phyloP scores from a whole-genome alignment of 1,140 invertebrate species.

The Drosophila pandora region DNA sequence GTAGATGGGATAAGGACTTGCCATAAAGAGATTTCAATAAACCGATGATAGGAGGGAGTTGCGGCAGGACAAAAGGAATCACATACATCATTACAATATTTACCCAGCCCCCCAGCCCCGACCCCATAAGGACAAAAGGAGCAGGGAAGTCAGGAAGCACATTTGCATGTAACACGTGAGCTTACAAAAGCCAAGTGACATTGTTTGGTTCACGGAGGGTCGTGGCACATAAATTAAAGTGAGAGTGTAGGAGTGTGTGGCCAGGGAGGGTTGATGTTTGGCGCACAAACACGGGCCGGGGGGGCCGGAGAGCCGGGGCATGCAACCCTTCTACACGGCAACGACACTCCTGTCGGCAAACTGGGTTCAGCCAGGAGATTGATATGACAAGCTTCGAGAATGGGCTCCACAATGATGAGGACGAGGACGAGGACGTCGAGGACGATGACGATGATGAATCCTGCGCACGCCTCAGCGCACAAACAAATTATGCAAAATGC shows the following conservation, averaged over 20 bases:
- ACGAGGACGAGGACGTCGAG: constrained; percentile 1
- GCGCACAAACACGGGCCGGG: constrained; percentile 25
- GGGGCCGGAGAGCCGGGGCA: not conserved
- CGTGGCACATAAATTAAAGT: constrained; percentile 79
- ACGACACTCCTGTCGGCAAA: constrained; percentile 31
- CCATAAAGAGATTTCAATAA: constrained; percentile 74
- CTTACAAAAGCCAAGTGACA: constrained; percentile 77
- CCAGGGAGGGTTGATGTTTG: constrained; percentile 65
- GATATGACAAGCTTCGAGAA: constrained; percentile 41
- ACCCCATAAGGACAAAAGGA: constrained; percentile 39
- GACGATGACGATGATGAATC: constrained; percentile 33
- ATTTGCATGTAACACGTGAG: constrained; percentile 81
- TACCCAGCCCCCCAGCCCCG: constrained; percentile 39
- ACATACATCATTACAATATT: constrained; percentile 81
- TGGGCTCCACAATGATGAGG: constrained; percentile 1
- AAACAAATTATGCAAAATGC: constrained; percentile 79
- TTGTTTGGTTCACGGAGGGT: constrained; percentile 64
- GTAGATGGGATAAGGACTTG: constrained; percentile 25
- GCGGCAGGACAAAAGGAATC: constrained; percentile 61
- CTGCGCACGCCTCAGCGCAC: constrained; percentile 63
- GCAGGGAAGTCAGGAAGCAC: constrained; percentile 61
- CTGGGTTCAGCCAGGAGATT: constrained; percentile 40
- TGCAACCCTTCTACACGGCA: constrained; percentile 7
- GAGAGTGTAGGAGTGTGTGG: constrained; percentile 74
- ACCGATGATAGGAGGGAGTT: constrained; percentile 56